Conservation (phyloP, 2,797 vertebrate genomes). For the Enteromius argenteus region DNA sequence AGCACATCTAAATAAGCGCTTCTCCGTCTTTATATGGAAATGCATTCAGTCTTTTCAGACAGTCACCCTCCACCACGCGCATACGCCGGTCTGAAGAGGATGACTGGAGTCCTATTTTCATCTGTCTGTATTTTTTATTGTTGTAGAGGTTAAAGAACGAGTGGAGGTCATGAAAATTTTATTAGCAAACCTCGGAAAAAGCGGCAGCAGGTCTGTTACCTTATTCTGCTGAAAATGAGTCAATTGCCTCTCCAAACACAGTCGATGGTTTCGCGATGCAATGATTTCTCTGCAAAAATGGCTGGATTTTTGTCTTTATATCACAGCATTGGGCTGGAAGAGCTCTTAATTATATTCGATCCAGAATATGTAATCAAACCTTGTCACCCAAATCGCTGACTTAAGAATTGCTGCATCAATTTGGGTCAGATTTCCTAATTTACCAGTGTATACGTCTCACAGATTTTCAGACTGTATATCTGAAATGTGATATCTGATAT, state of each 20-base stretch:
- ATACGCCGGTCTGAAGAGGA: slow-evolving; percentile 51
- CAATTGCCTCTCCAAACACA: slow-evolving; percentile 60
- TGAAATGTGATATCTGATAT: background rate
- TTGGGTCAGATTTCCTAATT: slow-evolving; percentile 7
- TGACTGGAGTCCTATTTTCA: slow-evolving; percentile 42
- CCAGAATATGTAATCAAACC: background rate
- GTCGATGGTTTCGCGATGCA: slow-evolving; percentile 68
- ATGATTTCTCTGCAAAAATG: slow-evolving; percentile 33
- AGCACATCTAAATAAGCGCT: slow-evolving; percentile 72
- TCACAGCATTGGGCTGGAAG: background rate
- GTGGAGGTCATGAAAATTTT: slow-evolving; percentile 68
- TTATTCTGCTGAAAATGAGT: slow-evolving; percentile 66
- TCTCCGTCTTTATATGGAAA: slow-evolving; percentile 75
- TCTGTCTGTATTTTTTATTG: slow-evolving; percentile 42
- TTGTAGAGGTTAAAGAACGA: slow-evolving; percentile 46
- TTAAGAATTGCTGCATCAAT: slow-evolving; percentile 20
- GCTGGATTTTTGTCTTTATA: background rate
- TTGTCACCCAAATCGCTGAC: background rate
- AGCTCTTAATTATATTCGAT: slow-evolving; percentile 15
- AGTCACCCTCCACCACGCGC: slow-evolving; percentile 53
- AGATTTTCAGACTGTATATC: background rate
- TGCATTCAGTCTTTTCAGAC: slow-evolving; percentile 69
- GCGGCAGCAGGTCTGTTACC: slow-evolving; percentile 19
- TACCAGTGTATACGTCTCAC: background rate
- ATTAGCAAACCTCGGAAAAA: slow-evolving; percentile 64